Conservation (phyloP, 2,888 invertebrate genomes). For the Eledone cirrhosa region DNA sequence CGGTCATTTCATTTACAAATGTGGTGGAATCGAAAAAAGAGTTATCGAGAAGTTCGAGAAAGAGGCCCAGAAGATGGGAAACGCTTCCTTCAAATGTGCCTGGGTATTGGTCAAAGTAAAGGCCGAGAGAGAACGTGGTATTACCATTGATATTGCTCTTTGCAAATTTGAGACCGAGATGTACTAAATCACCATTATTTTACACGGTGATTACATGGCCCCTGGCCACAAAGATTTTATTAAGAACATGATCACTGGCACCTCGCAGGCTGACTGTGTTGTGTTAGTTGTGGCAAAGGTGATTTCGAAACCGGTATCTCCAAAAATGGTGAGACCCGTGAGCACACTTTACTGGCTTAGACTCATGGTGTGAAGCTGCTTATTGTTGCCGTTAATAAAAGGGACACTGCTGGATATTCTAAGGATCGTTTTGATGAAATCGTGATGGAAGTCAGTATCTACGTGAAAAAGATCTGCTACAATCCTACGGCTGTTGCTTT, state of each 20-base stretch:
- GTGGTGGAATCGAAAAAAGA: slow-evolving; percentile 99
- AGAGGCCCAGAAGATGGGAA: slow-evolving; percentile 99
- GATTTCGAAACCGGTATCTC: slow-evolving; percentile 99
- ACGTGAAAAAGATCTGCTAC: slow-evolving; percentile 99
- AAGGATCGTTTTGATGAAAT: slow-evolving; percentile 95
- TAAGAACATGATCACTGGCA: slow-evolving; percentile 99
- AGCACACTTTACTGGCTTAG: slow-evolving; percentile 97
- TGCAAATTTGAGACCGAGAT: slow-evolving; percentile 97
- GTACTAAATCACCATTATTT: slow-evolving; percentile 98
- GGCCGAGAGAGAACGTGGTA: slow-evolving; percentile 99
- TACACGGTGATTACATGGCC: no score
- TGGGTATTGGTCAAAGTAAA: slow-evolving; percentile 99
- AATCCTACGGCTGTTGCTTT: slow-evolving; percentile 97
- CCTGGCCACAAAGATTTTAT: slow-evolving; percentile 99
- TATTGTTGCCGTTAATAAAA: slow-evolving; percentile 99
- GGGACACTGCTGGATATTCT: slow-evolving; percentile 97
- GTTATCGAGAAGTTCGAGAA: slow-evolving; percentile 99
- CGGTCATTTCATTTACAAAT: slow-evolving; percentile 99
- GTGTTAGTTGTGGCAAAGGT: slow-evolving; percentile 98
- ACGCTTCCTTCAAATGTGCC: slow-evolving; percentile 99
- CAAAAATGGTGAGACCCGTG: slow-evolving; percentile 99
- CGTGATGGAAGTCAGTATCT: slow-evolving; percentile 96
- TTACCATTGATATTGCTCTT: slow-evolving; percentile 96
- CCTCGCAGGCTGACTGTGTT: slow-evolving; percentile 90
- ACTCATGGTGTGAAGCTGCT: slow-evolving; percentile 98